Percentiles rank a stretch among this genome's conserved stretches.
phyloP scores from a whole-genome alignment of 2,113 vertebrate genomes.

The Malurus cyaneus region DNA sequence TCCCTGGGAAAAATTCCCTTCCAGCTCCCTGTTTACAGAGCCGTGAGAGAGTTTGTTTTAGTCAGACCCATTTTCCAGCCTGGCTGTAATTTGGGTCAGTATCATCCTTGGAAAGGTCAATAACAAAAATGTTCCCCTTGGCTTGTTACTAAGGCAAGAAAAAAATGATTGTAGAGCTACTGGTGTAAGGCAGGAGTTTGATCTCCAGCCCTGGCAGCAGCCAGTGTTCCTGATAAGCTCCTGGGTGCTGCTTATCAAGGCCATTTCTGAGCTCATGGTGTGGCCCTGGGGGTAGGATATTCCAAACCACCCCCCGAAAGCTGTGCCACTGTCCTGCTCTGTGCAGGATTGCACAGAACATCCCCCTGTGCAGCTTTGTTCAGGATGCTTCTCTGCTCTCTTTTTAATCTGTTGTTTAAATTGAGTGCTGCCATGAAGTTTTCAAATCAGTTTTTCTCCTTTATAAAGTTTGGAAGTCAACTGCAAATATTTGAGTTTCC shows the following conservation, averaged over 20 bases:
- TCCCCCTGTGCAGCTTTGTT: background rate
- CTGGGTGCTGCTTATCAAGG: background rate
- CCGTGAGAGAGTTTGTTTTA: background rate
- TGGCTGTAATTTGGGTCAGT: background rate
- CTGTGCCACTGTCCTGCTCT: background rate
- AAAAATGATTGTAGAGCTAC: background rate
- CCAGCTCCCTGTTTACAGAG: rapidly evolving
- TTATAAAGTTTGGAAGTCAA: background rate
- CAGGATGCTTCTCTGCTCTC: background rate
- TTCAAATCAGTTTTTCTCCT: background rate
- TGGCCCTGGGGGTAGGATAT: background rate
- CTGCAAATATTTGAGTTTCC: background rate
- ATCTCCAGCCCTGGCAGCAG: background rate
- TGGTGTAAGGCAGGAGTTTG: background rate
- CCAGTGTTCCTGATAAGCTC: background rate
- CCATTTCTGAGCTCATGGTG: background rate
- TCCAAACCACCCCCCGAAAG: background rate
- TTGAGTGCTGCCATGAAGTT: background rate
- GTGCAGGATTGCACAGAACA: background rate
- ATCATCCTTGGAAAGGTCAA: background rate
- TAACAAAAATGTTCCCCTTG: background rate
- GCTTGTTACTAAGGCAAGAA: background rate
- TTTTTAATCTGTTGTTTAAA: background rate
- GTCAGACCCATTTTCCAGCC: background rate
- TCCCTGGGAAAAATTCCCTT: background rate